Evolutionary conservation across 2,113 vertebrate genomes (phyloP), one percentile per base, ranked within the genome.

Genomic region (Tringa solitaria): DNA sequence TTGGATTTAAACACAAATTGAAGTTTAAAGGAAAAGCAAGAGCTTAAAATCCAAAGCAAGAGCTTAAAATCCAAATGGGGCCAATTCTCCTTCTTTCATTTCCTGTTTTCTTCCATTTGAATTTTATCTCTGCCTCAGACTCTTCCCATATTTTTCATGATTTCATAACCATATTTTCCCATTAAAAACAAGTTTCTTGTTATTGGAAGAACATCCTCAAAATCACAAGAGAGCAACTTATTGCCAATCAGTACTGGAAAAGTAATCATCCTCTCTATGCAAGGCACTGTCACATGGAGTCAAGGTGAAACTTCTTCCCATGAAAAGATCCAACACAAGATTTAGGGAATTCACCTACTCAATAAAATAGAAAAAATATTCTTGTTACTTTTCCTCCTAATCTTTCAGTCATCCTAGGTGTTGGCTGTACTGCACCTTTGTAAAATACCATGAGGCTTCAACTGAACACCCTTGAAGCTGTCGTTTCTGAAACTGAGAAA

Each of bases 71-170:
- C 56, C 74, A 89, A 90, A 91, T 21, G 77, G 50, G 77, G 53
- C 48, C 67, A 89, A 60, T 64, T 91, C 57, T 84, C 27, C 23
- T 60, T 46, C 77, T 86, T 89, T 91, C 45, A 91, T 94, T 96
- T 95, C 91, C 89, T 91, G 94, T 95, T 96, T 94, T 96, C 70
- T 82, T 82, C 87, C 17, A 2, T 72, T 91, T 89, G 53, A 89
- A 93, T 96, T 92, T 95, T 93, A 93, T 90, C 77, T 95, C 87
- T 87, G 86, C 46, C 65, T 95, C 70, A 87, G 57, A 93, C 57
- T 89, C 63, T 79, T 89, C 59, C 69, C 84, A 61, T 76, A 94
- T 85, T 94, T 75, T 82, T 87, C 54, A 89, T 84, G 23, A 94
- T 94, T 95, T 95, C 84, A 89, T 87, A 95, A 89, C 46, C 73